Evolutionary conservation across 2,888 invertebrate genomes (phyloP).

Genomic region (Eugnorisma glareosa): DNA sequence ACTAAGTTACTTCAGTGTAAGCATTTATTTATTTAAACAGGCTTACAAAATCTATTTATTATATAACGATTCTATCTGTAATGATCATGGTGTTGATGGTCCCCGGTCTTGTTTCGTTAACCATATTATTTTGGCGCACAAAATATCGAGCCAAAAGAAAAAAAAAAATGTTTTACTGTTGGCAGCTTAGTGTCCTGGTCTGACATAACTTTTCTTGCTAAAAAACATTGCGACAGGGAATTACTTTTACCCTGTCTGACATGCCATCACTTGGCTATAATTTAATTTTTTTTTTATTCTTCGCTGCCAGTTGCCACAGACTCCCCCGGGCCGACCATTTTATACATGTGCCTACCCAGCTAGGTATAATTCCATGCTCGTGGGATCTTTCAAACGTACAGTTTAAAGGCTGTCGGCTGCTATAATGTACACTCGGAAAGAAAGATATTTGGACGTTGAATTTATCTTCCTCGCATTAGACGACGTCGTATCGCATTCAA

Average conservation of each 20-base stretch:
- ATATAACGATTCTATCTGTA: neutral
- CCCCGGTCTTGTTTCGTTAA: slow-evolving; percentile 16
- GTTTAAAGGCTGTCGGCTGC: slow-evolving; percentile 49
- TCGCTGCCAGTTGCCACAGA: slow-evolving; percentile 1
- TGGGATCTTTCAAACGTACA: slow-evolving; percentile 45
- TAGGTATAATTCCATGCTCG: slow-evolving; percentile 27
- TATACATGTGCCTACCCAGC: slow-evolving; percentile 20
- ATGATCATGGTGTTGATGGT: neutral
- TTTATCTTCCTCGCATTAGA: slow-evolving; percentile 66
- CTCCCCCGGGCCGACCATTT: slow-evolving; percentile 32
- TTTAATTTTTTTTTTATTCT: slow-evolving; percentile 38
- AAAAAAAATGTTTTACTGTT: slow-evolving; percentile 24
- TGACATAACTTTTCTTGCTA: slow-evolving; percentile 13
- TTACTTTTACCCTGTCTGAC: slow-evolving; percentile 38
- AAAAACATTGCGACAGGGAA: slow-evolving; percentile 28
- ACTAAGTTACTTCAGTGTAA: no score
- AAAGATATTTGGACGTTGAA: slow-evolving; percentile 53
- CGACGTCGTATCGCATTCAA: slow-evolving; percentile 62
- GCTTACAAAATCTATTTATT: neutral
- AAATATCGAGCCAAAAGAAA: slow-evolving; percentile 9
- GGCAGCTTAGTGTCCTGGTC: slow-evolving; percentile 1
- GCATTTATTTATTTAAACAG: neutral
- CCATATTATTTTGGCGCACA: slow-evolving; percentile 5
- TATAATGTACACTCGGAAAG: slow-evolving; percentile 46
- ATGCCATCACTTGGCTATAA: slow-evolving; percentile 26